phyloP scores from a whole-genome alignment of 2,888 invertebrate species.

The Drosophila affinis region DNA sequence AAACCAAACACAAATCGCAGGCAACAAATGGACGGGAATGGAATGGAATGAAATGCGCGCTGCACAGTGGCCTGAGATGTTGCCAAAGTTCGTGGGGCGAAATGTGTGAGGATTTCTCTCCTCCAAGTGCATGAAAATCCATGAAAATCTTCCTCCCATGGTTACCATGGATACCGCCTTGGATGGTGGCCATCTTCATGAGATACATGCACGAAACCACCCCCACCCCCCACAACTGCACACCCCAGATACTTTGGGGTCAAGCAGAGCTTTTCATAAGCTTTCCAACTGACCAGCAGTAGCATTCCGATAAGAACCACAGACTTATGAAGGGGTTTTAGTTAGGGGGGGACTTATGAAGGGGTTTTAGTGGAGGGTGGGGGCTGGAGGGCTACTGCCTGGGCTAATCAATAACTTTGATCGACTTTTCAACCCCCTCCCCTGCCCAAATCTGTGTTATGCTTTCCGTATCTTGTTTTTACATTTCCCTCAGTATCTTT shows the following conservation, averaged over 20 bases:
- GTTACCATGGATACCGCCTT: no score
- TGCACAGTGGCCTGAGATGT: slow-evolving; percentile 51
- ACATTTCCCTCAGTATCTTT: no score
- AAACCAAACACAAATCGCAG: slow-evolving; percentile 15
- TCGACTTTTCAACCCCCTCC: not conserved
- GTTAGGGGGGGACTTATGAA: no score
- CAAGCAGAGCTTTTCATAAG: not conserved
- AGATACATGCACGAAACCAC: no score
- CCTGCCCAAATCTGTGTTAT: no score
- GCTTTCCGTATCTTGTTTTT: not conserved
- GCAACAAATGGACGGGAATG: not conserved
- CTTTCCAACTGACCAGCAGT: not conserved
- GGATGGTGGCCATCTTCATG: no score
- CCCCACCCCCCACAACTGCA: no score
- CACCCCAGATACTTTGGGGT: not conserved
- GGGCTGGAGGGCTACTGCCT: no score
- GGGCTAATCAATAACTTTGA: not conserved
- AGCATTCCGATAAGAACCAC: not conserved
- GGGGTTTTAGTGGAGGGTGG: no score
- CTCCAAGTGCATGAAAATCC: no score
- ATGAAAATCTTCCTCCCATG: no score
- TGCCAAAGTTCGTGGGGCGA: fast-evolving
- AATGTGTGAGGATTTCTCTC: not conserved
- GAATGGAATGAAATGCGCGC: slow-evolving; percentile 29
- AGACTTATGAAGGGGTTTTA: not conserved